phyloP scores from a whole-genome alignment of 2,113 vertebrate genomes.

The Macroglossus sobrinus region DNA sequence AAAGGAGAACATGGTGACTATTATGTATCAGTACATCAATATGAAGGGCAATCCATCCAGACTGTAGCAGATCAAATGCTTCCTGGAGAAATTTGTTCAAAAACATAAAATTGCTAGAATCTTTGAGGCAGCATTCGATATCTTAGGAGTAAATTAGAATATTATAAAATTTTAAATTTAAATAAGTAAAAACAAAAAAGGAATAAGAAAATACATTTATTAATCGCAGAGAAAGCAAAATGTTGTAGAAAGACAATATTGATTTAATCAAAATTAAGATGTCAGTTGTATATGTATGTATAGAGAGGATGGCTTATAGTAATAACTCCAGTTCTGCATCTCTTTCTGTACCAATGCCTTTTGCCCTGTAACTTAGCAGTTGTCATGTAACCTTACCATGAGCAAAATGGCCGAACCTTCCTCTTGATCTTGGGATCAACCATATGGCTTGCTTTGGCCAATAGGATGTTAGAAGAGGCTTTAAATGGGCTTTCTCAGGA shows the following conservation, averaged over 20 bases:
- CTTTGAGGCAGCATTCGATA: neutral
- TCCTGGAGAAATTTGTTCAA: neutral
- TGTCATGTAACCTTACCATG: neutral
- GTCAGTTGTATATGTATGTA: fast-evolving
- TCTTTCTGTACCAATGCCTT: neutral
- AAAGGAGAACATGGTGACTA: neutral
- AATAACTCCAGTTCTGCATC: too few relatives aligned
- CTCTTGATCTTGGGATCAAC: neutral
- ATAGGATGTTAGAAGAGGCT: neutral
- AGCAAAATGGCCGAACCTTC: neutral
- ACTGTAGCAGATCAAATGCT: neutral
- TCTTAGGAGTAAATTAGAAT: neutral
- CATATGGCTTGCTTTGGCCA: neutral
- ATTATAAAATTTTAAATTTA: neutral
- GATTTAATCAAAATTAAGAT: neutral
- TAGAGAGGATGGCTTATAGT: neutral
- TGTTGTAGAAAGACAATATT: neutral
- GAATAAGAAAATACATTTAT: neutral
- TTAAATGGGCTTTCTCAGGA: neutral
- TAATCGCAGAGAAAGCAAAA: neutral
- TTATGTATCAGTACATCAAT: too few relatives aligned
- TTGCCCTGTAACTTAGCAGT: neutral
- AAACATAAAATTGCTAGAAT: neutral
- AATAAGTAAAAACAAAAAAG: neutral
- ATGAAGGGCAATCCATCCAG: neutral